Evolutionary conservation across 2,797 vertebrate genomes (phyloP).

Genomic region (Sphenodon punctatus): DNA sequence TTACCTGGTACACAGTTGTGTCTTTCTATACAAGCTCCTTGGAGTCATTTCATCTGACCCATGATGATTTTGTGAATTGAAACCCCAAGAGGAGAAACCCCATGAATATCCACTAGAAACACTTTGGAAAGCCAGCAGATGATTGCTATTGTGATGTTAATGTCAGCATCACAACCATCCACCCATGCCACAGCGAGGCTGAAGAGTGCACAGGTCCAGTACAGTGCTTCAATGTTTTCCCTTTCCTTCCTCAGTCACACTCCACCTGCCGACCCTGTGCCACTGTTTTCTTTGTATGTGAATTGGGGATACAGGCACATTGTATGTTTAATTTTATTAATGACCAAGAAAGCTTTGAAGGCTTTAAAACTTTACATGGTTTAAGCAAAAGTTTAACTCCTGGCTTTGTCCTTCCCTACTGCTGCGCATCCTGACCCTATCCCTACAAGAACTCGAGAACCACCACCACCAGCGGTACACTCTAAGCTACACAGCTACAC

Average conservation of each 20-base stretch:
- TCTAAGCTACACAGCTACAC: too few relatives aligned
- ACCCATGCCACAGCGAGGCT: not conserved
- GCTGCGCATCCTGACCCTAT: too few relatives aligned
- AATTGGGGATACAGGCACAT: too few relatives aligned
- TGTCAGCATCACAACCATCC: not conserved
- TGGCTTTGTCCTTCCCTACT: too few relatives aligned
- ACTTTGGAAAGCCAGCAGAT: not conserved
- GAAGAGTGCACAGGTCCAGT: not conserved
- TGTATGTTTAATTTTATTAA: too few relatives aligned
- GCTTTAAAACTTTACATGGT: too few relatives aligned
- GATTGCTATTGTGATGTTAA: not conserved
- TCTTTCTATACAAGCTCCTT: not conserved
- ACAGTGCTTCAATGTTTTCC: not conserved
- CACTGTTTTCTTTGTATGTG: too few relatives aligned
- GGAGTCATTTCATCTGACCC: not conserved
- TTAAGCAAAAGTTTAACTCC: too few relatives aligned
- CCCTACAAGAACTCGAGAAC: too few relatives aligned
- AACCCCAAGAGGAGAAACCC: not conserved
- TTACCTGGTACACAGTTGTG: not conserved
- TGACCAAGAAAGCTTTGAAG: too few relatives aligned
- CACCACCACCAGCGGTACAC: too few relatives aligned
- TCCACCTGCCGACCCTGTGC: not conserved
- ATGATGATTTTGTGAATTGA: not conserved
- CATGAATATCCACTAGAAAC: not conserved
- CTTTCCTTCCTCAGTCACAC: not conserved